phyloP scores from a whole-genome alignment of 2,113 vertebrate species.

The Pampusana beccarii region DNA sequence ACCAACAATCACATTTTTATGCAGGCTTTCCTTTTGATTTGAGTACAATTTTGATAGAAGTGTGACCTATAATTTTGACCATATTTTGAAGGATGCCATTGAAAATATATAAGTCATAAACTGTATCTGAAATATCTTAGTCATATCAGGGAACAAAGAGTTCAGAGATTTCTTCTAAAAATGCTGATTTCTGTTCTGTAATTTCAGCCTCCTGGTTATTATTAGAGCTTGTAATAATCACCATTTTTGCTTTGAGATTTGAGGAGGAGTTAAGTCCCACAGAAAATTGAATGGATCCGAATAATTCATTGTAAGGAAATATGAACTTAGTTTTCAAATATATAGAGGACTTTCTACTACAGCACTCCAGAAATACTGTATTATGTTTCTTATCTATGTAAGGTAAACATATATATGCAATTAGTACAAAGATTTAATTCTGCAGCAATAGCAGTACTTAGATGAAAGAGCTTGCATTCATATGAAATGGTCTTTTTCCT shows the following conservation, averaged over 20 bases:
- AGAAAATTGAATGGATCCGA: background rate
- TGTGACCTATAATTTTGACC: background rate
- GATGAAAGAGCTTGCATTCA: background rate
- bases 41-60: background rate
- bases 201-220: background rate
- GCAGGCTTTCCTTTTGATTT: background rate
- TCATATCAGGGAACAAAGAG: background rate
- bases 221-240: background rate
- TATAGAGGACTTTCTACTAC: background rate
- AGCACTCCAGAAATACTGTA: background rate
- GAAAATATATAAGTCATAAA: background rate
- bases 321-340: background rate
- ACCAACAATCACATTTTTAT: background rate
- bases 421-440: background rate
- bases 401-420: background rate
- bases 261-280: background rate
- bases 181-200: background rate
- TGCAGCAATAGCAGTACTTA: background rate
- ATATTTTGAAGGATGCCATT: background rate
- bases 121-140: background rate
- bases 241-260: background rate
- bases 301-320: constrained; percentile 14
- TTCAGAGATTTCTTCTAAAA: background rate
- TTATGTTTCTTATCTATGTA: background rate
- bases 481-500: background rate